Evolutionary conservation across 2,888 invertebrate species (phyloP).

Genomic region (Caenorhabditis uteleia): DNA sequence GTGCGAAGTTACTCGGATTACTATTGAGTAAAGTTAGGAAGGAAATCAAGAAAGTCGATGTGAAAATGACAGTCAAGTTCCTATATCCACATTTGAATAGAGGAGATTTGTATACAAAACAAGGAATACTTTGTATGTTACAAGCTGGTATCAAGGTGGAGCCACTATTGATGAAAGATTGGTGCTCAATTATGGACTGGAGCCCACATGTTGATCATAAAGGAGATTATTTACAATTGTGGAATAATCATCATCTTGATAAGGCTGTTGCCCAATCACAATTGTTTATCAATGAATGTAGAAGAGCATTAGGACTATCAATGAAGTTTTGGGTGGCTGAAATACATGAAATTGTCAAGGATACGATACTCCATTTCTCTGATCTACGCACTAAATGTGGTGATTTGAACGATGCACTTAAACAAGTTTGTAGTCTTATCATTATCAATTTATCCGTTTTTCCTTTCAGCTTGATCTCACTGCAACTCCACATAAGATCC

Average conservation of each 20-base stretch:
- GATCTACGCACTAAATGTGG: constrained; percentile 68
- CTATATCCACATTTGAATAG: constrained; percentile 69
- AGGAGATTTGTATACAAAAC: constrained; percentile 70
- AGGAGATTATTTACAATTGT: constrained; percentile 69
- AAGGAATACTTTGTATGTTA: constrained; percentile 69
- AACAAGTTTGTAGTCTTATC: constrained; percentile 53
- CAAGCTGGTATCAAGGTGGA: constrained; percentile 68
- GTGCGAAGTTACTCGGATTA: constrained; percentile 68
- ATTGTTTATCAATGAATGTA: constrained; percentile 69
- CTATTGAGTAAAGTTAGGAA: constrained; percentile 68
- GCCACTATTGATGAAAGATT: constrained; percentile 69
- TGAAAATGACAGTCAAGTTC: constrained; percentile 70
- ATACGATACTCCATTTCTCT: constrained; percentile 69
- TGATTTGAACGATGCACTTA: constrained; percentile 69
- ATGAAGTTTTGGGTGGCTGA: constrained; percentile 71
- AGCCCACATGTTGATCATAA: constrained; percentile 69
- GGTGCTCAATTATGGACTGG: constrained; percentile 70
- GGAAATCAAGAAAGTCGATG: constrained; percentile 69
- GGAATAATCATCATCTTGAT: constrained; percentile 69
- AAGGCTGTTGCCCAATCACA: constrained; percentile 70
- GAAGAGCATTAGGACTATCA: constrained; percentile 68
- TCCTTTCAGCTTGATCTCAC: constrained; percentile 66
- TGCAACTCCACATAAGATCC: constrained; percentile 70
- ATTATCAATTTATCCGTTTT: not conserved
- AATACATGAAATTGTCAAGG: constrained; percentile 70